phyloP scores from a whole-genome alignment of 2,113 vertebrate genomes.

The Channa argus region DNA sequence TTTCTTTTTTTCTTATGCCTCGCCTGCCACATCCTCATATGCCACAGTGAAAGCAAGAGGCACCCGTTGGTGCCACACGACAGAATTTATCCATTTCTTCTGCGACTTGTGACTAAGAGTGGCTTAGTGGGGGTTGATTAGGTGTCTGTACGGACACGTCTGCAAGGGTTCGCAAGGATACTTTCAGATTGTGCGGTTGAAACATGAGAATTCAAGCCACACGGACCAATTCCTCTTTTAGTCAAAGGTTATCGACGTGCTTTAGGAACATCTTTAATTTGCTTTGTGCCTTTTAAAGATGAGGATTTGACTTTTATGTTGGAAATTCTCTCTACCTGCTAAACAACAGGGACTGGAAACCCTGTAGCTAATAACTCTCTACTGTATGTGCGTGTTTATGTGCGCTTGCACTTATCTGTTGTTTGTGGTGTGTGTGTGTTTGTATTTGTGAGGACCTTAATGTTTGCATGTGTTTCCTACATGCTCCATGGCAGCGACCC shows the following conservation, averaged over 20 bases:
- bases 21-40: slow-evolving; percentile 31
- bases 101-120: slow-evolving; percentile 23
- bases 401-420: background rate
- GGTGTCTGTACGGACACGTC: background rate
- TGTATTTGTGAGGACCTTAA: slow-evolving; percentile 17
- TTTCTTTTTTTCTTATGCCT: slow-evolving; percentile 27
- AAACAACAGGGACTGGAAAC: background rate
- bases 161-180: background rate
- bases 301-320: background rate
- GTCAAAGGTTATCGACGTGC: background rate
- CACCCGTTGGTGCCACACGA: slow-evolving; percentile 28
- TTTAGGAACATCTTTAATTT: background rate
- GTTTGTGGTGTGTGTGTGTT: slow-evolving; percentile 7
- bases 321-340: background rate
- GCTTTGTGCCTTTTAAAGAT: background rate
- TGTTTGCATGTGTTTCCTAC: slow-evolving; percentile 64
- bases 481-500: slow-evolving; percentile 65
- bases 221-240: background rate
- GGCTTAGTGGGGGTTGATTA: slow-evolving; percentile 19
- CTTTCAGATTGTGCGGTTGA: slow-evolving; percentile 17
- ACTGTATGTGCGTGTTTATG: background rate
- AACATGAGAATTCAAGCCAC: slow-evolving; percentile 23
- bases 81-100: slow-evolving; percentile 4
- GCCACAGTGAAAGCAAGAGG: slow-evolving; percentile 11
- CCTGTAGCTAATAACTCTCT: slow-evolving; percentile 6